These are phyloP conservation scores for Euplexia lucipara DNA, from an alignment of 2,888 invertebrate genomes.

Conservation along the genomic window DNA sequence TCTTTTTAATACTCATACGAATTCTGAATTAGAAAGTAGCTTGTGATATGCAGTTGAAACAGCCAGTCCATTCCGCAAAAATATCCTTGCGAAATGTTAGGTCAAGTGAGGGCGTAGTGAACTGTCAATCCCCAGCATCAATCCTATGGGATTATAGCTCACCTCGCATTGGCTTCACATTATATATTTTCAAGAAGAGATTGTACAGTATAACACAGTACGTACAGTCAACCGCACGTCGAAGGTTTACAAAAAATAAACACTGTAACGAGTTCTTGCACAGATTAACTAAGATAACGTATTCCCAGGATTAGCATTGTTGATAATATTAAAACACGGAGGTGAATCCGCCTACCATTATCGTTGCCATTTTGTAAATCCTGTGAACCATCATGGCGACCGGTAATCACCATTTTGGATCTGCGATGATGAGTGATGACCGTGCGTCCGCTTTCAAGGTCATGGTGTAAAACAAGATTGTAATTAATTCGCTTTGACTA, in stretches of 20 bases:
- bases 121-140: too few relatives aligned
- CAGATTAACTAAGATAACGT: slow-evolving; percentile 60
- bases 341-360: slow-evolving; percentile 75
- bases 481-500: slow-evolving; percentile 77
- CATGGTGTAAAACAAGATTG: slow-evolving; percentile 82
- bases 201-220: too few relatives aligned
- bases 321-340: slow-evolving; percentile 67
- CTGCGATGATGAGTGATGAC: slow-evolving; percentile 83
- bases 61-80: too few relatives aligned
- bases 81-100: too few relatives aligned
- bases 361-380: slow-evolving; percentile 76
- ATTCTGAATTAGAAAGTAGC: too few relatives aligned
- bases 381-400: slow-evolving; percentile 86
- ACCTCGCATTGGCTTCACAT: too few relatives aligned
- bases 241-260: slow-evolving; percentile 20
- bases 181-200: too few relatives aligned
- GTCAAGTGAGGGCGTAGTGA: too few relatives aligned
- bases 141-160: too few relatives aligned
- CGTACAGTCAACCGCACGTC: too few relatives aligned
- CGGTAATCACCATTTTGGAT: slow-evolving; percentile 81
- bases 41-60: too few relatives aligned
- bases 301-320: slow-evolving; percentile 63
- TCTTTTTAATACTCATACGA: too few relatives aligned
- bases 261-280: slow-evolving; percentile 51
- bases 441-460: slow-evolving; percentile 84